Conservation (phyloP, 2,797 vertebrate species). For the Myotis vivesi region DNA sequence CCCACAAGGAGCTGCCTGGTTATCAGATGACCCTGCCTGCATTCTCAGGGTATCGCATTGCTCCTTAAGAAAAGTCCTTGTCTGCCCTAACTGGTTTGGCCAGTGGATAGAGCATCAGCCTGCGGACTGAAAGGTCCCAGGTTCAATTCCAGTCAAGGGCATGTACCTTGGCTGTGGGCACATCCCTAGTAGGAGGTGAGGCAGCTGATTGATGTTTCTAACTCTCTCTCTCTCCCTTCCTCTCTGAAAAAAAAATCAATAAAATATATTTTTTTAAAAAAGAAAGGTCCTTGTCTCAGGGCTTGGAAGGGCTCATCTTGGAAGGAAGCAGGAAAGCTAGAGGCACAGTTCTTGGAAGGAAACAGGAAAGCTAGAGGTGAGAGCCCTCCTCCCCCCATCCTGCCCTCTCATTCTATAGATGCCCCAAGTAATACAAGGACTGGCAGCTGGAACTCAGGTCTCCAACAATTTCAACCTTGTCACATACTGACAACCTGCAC, state of each 20-base stretch:
- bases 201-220: too few relatives aligned
- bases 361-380: not conserved
- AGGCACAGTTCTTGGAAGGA: not conserved
- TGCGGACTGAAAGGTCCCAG: too few relatives aligned
- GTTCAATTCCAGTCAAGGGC: too few relatives aligned
- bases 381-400: not conserved
- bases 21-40: not conserved
- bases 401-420: not conserved
- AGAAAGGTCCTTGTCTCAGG: not conserved
- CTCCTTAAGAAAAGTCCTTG: not conserved
- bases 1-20: not conserved
- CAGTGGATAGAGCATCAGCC: too few relatives aligned
- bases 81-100: not conserved
- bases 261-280: too few relatives aligned
- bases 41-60: not conserved
- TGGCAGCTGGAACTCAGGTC: not conserved
- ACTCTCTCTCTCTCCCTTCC: too few relatives aligned
- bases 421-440: not conserved
- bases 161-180: too few relatives aligned
- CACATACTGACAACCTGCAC: not conserved
- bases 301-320: not conserved
- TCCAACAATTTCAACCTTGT: not conserved
- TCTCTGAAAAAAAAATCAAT: too few relatives aligned
- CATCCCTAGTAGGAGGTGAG: too few relatives aligned
- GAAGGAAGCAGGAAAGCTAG: not conserved